Conservation (phyloP, 2,113 vertebrate genomes). For the Opisthocomus hoazin region DNA sequence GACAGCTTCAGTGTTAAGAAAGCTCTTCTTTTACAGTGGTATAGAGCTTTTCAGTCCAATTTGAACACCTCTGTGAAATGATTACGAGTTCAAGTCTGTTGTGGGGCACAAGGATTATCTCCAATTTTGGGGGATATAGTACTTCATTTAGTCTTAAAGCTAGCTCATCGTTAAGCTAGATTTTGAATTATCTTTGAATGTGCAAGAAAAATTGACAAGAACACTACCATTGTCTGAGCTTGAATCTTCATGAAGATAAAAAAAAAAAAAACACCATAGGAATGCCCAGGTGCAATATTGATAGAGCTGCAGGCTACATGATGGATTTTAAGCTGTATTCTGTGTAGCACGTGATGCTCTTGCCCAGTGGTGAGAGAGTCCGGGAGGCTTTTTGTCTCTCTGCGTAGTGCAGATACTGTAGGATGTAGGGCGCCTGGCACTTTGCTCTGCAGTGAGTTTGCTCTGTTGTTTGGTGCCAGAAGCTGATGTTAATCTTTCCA, state of each 20-base stretch:
- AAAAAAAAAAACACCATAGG: neutral
- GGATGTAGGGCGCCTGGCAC: neutral
- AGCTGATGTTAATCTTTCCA: neutral
- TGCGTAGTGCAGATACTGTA: neutral
- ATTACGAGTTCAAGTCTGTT: neutral
- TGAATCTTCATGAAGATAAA: neutral
- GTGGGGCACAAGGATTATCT: neutral
- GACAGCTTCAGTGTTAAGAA: neutral
- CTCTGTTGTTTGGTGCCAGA: neutral
- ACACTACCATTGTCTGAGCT: neutral
- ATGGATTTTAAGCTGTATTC: neutral
- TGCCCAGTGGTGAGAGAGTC: neutral
- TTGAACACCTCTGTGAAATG: neutral
- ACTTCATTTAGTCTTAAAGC: neutral
- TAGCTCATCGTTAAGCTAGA: neutral
- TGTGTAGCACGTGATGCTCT: neutral
- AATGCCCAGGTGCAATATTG: neutral
- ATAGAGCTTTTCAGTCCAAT: neutral
- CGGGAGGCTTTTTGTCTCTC: neutral
- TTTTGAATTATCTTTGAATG: neutral
- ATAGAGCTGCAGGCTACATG: neutral
- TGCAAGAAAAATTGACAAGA: neutral
- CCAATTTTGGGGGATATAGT: neutral
- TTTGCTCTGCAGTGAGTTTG: neutral
- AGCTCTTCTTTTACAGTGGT: neutral